Evolutionary conservation across 2,888 invertebrate species (phyloP), one percentile per base, ranked within the genome.

Genomic region (Eulithis testata): DNA sequence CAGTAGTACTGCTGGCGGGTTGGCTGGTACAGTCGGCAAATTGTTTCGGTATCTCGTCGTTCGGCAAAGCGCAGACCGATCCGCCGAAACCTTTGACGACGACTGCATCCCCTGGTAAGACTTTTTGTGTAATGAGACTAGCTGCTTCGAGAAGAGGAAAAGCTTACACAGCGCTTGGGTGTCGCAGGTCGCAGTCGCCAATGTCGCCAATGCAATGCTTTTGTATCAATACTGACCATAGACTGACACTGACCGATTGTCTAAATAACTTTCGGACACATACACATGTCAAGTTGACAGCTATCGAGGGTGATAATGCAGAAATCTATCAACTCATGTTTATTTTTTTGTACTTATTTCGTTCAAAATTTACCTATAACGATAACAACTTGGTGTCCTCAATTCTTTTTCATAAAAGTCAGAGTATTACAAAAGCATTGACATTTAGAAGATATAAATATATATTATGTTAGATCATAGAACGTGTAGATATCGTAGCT

Each of bases 1-100:
- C 71, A 50, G 65, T 76, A 63, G 52, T 76, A 27, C 53, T 86
- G 58, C 73, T 84, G 14, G 70, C 80, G 56, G 79, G 79, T 47
- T 83, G 81, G 80, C 69, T 87, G 45, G 75, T 84, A 62, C 78
- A 83, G 69, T 77, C 77, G 8, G 69, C 77, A 31, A 76, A 87
- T 64, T 81, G 85, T 53, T 90, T 91, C 70, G 90, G 90, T 49
- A 89, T 90, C 59, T 90, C 90, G 3, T 90, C 91, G 8, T 91
- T 91, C 69, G 91, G 91, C 61, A 88, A 89, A 73, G 90, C 91
- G 36, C 88, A 89, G 68, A 91, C 91, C 0, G 91, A 91, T 27
- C 84, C 91, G 4, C 89, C 91, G 61, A 88, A 83, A 73, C 87
- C 88, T 31, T 82, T 84, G 31, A 87, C 88, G 27, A 87, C 90